These are phyloP conservation scores for Hirtodrosophila cameraria DNA, from an alignment of 2,888 invertebrate species.

Conservation along the genomic window DNA sequence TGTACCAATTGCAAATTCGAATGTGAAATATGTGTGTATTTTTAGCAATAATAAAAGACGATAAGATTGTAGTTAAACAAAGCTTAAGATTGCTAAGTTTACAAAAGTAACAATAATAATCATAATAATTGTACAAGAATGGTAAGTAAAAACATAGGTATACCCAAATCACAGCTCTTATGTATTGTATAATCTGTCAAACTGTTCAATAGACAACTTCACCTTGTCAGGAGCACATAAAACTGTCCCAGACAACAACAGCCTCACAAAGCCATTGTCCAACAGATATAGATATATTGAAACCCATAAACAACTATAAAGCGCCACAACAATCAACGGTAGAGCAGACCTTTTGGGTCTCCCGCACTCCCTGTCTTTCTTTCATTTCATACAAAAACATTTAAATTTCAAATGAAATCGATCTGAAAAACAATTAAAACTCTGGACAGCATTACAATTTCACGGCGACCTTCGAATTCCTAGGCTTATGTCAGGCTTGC, in stretches of 20 bases:
- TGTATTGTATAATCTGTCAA: constrained; percentile 9
- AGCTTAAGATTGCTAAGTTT: too few relatives aligned
- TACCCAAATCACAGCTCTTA: background rate
- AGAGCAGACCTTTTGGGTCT: constrained; percentile 4
- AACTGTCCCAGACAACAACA: background rate
- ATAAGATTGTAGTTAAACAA: constrained; percentile 53
- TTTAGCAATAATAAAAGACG: constrained; percentile 57
- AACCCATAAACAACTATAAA: constrained; percentile 14
- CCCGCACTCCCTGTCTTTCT: constrained; percentile 1
- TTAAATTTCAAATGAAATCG: constrained; percentile 46
- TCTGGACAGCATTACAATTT: constrained; percentile 54
- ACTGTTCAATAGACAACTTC: constrained; percentile 12
- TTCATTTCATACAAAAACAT: constrained; percentile 22
- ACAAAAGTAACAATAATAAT: too few relatives aligned
- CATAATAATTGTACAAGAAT: background rate
- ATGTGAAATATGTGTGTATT: constrained; percentile 31
- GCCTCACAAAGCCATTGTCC: constrained; percentile 27
- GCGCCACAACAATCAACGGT: constrained; percentile 1
- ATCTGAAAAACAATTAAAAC: constrained; percentile 39
- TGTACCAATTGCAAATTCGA: constrained; percentile 29
- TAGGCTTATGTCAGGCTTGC: too few relatives aligned
- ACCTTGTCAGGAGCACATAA: constrained; percentile 52
- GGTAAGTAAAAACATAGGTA: background rate
- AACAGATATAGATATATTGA: constrained; percentile 21
- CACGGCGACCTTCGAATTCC: constrained; percentile 51